These are phyloP conservation scores for Drosophila simulans DNA, from an alignment of 1,140 invertebrate species.

Conservation along the genomic window DNA sequence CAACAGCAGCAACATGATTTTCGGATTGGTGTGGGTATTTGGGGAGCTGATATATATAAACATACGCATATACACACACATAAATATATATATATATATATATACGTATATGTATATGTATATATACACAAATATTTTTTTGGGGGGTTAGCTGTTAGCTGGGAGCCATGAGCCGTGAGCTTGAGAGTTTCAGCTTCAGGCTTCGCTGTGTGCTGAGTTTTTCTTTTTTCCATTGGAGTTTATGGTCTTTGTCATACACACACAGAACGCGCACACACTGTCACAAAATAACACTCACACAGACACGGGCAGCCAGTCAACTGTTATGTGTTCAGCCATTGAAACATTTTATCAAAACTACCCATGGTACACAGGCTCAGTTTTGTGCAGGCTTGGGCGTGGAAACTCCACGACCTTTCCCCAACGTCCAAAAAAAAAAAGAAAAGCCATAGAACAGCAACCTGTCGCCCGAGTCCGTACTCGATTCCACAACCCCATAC, in stretches of 20 bases:
- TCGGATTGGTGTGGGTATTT: neutral
- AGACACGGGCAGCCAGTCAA: slow-evolving; percentile 74
- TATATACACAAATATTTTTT: neutral
- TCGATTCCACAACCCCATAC: neutral
- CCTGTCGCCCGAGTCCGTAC: slow-evolving; percentile 53
- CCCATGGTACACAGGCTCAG: slow-evolving; percentile 53
- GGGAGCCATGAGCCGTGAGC: slow-evolving; percentile 46
- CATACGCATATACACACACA: too few relatives aligned
- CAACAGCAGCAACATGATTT: slow-evolving; percentile 41
- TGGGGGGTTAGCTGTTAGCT: slow-evolving; percentile 12
- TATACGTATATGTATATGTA: neutral
- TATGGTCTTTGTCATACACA: slow-evolving; percentile 76
- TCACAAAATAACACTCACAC: slow-evolving; percentile 34
- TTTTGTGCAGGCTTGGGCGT: neutral
- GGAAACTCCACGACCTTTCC: neutral
- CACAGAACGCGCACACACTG: slow-evolving; percentile 26
- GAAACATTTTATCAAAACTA: slow-evolving; percentile 82
- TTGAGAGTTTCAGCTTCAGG: slow-evolving; percentile 17
- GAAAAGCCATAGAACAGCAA: slow-evolving; percentile 57
- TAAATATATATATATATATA: neutral
- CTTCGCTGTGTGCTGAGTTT: slow-evolving; percentile 65
- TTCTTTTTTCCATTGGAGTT: slow-evolving; percentile 44
- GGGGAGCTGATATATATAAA: slow-evolving; percentile 1
- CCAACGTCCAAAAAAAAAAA: slow-evolving; percentile 10
- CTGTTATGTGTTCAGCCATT: slow-evolving; percentile 81